Conservation (phyloP, 2,113 vertebrate genomes). For the Rostratula benghalensis region DNA sequence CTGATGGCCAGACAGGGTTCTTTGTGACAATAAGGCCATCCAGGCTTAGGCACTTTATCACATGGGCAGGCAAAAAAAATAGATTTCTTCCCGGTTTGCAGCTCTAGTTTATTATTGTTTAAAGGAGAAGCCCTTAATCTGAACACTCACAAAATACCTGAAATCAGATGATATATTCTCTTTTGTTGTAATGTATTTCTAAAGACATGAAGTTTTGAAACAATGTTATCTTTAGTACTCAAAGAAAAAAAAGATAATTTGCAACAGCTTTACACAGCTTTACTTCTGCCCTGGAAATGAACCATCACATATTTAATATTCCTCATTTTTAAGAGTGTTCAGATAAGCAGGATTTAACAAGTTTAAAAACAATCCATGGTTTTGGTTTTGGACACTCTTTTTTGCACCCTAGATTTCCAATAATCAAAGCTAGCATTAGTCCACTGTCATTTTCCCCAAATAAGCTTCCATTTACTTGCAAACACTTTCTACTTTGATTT, state of each 20-base stretch:
- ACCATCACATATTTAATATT: not conserved
- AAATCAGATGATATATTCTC: not conserved
- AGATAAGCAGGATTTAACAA: not conserved
- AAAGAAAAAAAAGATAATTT: not conserved
- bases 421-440: not conserved
- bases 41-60: not conserved
- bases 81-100: not conserved
- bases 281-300: not conserved
- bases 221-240: not conserved
- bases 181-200: not conserved
- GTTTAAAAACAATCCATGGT: not conserved
- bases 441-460: not conserved
- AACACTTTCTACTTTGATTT: not conserved
- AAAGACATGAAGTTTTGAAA: not conserved
- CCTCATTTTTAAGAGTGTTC: not conserved
- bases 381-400: not conserved
- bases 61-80: not conserved
- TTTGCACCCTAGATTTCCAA: not conserved
- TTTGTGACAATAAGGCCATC: not conserved
- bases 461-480: not conserved
- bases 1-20: not conserved
- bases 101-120: not conserved
- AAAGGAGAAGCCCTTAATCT: not conserved
- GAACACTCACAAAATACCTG: not conserved
- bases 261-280: not conserved